phyloP scores from a whole-genome alignment of 2,888 invertebrate species.

The Adela reaumurella region DNA sequence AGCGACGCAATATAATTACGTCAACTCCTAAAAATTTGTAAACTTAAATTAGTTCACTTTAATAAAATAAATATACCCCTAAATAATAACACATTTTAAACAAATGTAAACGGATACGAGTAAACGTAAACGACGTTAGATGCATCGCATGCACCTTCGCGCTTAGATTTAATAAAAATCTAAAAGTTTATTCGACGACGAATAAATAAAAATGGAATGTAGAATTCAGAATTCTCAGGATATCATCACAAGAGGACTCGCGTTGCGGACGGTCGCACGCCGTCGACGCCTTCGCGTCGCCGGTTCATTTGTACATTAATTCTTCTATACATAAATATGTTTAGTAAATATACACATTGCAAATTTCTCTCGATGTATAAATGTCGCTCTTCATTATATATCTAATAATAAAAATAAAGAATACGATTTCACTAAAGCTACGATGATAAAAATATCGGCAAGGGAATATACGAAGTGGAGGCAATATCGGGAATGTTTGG shows the following conservation, averaged over 20 bases:
- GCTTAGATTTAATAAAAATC: neutral
- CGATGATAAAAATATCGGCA: neutral
- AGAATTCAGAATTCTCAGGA: slow-evolving; percentile 52
- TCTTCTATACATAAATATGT: slow-evolving; percentile 2
- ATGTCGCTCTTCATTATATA: neutral
- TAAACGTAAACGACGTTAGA: slow-evolving; percentile 52
- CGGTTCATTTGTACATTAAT: slow-evolving; percentile 46
- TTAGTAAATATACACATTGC: neutral
- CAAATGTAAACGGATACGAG: slow-evolving; percentile 19
- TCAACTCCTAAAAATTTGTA: no score
- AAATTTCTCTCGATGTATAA: neutral
- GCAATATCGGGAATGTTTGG: neutral
- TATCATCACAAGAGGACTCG: slow-evolving; percentile 47
- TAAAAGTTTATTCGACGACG: slow-evolving; percentile 21
- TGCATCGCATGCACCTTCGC: slow-evolving; percentile 43
- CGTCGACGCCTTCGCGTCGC: slow-evolving; percentile 34
- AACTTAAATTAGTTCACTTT: neutral
- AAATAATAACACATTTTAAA: neutral
- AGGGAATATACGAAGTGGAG: neutral
- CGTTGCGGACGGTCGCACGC: slow-evolving; percentile 47
- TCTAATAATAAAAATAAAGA: neutral
- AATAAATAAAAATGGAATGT: slow-evolving; percentile 45
- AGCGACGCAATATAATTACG: no score
- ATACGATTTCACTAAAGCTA: neutral
- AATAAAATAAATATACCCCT: neutral